Evolutionary conservation across 2,113 vertebrate species (phyloP), one percentile per base, ranked within the genome.

Genomic region (Carlito syrichta): DNA sequence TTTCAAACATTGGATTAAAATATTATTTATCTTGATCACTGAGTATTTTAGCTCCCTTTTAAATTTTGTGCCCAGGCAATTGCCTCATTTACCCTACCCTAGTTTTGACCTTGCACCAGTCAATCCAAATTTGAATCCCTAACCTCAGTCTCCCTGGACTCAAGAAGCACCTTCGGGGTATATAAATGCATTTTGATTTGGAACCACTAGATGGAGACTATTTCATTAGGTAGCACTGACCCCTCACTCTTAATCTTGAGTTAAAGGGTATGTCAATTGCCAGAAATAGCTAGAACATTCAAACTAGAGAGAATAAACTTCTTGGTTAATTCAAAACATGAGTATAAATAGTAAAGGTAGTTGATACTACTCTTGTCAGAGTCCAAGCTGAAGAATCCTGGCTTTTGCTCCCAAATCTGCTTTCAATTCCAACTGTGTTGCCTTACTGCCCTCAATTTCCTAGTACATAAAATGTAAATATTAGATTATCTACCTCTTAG

Each of bases 201-300:
- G 3, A 90, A 94, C 96, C 96, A 93, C 90, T 97, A 97, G 97
- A 97, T 97, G 96, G 96, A 92, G 86, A 86, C 17, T 27, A 96
- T 96, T 94, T 96, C 92, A 94, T 89, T 96, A 97, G n/a, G 66
- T 91, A 96, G 62, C 60, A 83, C 12, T 62, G 77, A 96, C 84
- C 71, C 91, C 68, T 14, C 1, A 12, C 38, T 5, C 14, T 54
- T 62, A 68, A 11, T 68, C 76, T 94, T 45, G 20, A 40, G 13
- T 90, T 91, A 95, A 91, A 63, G 94, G 88, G 48, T 2, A 76
- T 87, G 58, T 17, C 19, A 27, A 14, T 54, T 52, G 40, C 89
- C 78, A 91, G 63, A 77, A 40, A 71, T 25, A n/a, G n/a, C n/a
- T n/a, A n/a, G 23, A 88, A 63, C 5, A 56, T 13, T 13, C 69